Conservation (phyloP, 1,140 invertebrate genomes). For the Halyomorpha halys region DNA sequence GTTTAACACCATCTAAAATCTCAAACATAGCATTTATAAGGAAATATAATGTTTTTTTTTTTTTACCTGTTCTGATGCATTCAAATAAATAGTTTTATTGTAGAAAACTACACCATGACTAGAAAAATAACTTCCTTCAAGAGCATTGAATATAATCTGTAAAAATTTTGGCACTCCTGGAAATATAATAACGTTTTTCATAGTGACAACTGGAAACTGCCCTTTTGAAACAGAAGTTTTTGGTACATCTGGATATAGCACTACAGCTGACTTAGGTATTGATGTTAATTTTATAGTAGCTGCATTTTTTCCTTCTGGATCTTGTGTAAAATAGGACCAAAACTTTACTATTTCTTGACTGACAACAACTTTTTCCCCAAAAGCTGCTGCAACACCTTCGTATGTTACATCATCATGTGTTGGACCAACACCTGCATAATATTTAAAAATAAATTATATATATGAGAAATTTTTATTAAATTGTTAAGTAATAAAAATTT, state of each 20-base stretch:
- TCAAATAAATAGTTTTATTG: constrained; percentile 41
- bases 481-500: too few species aligned
- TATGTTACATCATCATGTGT: constrained; percentile 80
- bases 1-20: too few species aligned
- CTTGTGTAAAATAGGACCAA: constrained; percentile 37
- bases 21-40: too few species aligned
- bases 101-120: constrained; percentile 33
- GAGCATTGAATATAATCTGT: constrained; percentile 43
- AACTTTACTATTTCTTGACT: constrained; percentile 50
- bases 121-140: constrained; percentile 33
- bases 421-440: constrained; percentile 50
- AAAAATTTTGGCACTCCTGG: constrained; percentile 64
- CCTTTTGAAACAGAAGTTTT: constrained; percentile 25
- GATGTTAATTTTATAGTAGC: constrained; percentile 25
- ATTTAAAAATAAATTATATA: too few species aligned
- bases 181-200: constrained; percentile 66
- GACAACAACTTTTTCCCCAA: constrained; percentile 46
- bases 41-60: too few species aligned
- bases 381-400: constrained; percentile 63
- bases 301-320: constrained; percentile 9
- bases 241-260: constrained; percentile 24
- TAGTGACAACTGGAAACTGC: constrained; percentile 51
- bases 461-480: too few species aligned
- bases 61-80: constrained; percentile 39
- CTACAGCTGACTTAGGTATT: constrained; percentile 25